Evolutionary conservation across 2,888 invertebrate genomes (phyloP).

Genomic region (Orgyia antiqua): DNA sequence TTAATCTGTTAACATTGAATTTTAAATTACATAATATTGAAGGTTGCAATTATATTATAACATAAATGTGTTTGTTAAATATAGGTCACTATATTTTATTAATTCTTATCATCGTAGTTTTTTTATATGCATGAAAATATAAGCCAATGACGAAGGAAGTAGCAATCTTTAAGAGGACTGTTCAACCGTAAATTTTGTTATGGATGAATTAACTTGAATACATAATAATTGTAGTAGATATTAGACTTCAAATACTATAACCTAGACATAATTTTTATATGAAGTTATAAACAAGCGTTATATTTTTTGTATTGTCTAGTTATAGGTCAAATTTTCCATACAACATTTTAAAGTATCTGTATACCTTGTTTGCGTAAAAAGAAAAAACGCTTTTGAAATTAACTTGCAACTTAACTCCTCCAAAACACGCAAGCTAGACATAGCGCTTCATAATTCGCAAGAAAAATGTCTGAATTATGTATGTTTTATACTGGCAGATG

Average conservation of each 20-base stretch:
- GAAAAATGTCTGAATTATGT: slow-evolving; percentile 63
- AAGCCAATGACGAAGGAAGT: slow-evolving; percentile 41
- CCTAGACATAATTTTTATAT: no score
- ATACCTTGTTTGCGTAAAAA: slow-evolving; percentile 22
- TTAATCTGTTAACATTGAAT: no score
- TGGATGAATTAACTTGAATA: slow-evolving; percentile 48
- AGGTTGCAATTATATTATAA: no score
- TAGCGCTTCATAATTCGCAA: slow-evolving; percentile 56
- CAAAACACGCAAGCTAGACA: slow-evolving; percentile 58
- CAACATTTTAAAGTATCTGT: slow-evolving; percentile 25
- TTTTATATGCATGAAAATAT: slow-evolving; percentile 40
- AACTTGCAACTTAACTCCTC: slow-evolving; percentile 36
- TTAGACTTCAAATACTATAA: no score
- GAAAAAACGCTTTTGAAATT: slow-evolving; percentile 31
- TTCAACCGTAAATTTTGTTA: slow-evolving; percentile 46
- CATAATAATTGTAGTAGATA: slow-evolving; percentile 30
- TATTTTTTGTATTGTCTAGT: no score
- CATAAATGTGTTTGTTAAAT: slow-evolving; percentile 28
- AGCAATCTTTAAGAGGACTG: no score
- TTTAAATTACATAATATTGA: no score
- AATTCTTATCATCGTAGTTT: no score
- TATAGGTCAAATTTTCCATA: slow-evolving; percentile 31
- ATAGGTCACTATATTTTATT: slow-evolving; percentile 23
- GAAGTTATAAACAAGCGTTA: no score
- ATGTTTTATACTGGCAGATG: slow-evolving; percentile 43